Evolutionary conservation across 1,140 invertebrate species (phyloP).

Genomic region (Leptestheria dahalacensis): DNA sequence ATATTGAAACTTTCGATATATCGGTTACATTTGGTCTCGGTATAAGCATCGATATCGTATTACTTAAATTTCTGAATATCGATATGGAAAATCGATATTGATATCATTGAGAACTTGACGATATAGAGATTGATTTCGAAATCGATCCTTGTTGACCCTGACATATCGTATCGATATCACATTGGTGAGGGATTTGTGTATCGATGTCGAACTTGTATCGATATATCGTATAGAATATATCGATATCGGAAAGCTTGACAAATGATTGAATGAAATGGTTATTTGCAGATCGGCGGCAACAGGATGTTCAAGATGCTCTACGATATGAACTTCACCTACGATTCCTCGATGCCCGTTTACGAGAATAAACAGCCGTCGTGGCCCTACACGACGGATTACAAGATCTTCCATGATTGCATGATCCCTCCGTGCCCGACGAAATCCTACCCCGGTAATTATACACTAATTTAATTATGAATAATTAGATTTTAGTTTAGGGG

Average conservation of each 20-base stretch:
- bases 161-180: too few relatives aligned
- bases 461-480: background rate
- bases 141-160: too few relatives aligned
- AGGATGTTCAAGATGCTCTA: slow-evolving; percentile 93
- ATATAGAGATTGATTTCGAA: too few relatives aligned
- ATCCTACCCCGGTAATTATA: slow-evolving; percentile 24
- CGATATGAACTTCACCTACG: slow-evolving; percentile 84
- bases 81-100: too few relatives aligned
- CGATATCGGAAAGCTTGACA: background rate
- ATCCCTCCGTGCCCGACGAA: slow-evolving; percentile 82
- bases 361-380: slow-evolving; percentile 79
- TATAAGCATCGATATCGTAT: too few relatives aligned
- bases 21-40: too few relatives aligned
- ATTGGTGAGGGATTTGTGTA: too few relatives aligned
- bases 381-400: slow-evolving; percentile 82
- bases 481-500: background rate
- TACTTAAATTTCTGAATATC: too few relatives aligned
- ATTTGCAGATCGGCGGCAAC: slow-evolving; percentile 59
- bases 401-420: slow-evolving; percentile 86
- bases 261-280: background rate
- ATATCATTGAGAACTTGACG: too few relatives aligned
- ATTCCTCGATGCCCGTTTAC: slow-evolving; percentile 82
- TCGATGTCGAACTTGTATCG: too few relatives aligned
- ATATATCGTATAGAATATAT: too few relatives aligned
- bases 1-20: too few relatives aligned